These are phyloP conservation scores for Mesembrinibis cayennensis DNA, from an alignment of 2,113 vertebrate species.

Conservation along the genomic window DNA sequence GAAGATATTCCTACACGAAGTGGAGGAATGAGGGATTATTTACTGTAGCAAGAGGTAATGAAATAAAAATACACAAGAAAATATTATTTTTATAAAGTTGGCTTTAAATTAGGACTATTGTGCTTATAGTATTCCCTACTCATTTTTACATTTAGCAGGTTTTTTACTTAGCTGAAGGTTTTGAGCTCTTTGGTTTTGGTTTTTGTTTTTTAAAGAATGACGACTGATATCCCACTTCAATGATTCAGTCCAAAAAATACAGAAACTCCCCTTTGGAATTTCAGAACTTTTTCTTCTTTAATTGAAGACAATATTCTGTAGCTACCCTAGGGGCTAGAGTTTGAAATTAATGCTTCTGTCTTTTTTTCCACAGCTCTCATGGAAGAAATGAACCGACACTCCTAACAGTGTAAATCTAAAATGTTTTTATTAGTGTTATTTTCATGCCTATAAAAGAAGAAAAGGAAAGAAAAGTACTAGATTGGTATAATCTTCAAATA, in stretches of 20 bases:
- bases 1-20: background rate
- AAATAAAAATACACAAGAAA: background rate
- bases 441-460: background rate
- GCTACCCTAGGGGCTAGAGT: background rate
- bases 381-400: background rate
- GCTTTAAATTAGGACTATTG: background rate
- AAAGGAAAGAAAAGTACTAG: background rate
- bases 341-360: slow-evolving; percentile 28
- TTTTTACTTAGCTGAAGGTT: background rate
- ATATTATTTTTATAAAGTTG: background rate
- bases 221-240: background rate
- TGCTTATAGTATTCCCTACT: background rate
- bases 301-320: slow-evolving; percentile 28
- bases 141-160: background rate
- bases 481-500: background rate
- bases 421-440: background rate
- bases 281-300: background rate
- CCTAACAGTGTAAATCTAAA: background rate
- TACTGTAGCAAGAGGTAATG: background rate
- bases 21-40: background rate
- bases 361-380: background rate
- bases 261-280: background rate
- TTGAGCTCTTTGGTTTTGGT: background rate
- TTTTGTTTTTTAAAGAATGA: background rate
- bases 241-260: background rate